Conservation (phyloP, 2,888 invertebrate genomes). For the Coleophora flavipennella region DNA sequence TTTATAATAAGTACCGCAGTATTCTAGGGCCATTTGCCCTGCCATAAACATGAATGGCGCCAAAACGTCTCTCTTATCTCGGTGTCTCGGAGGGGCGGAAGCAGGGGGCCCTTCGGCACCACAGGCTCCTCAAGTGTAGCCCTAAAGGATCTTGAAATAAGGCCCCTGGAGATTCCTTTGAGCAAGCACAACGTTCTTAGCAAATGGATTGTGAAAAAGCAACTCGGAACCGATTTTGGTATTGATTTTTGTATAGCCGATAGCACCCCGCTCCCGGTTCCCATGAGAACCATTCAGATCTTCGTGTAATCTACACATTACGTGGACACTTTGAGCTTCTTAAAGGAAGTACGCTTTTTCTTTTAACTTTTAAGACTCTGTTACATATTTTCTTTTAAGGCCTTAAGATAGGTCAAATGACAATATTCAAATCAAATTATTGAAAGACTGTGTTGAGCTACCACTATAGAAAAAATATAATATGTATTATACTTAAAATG, state of each 20-base stretch:
- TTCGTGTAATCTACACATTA: slow-evolving; percentile 24
- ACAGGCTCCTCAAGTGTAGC: slow-evolving; percentile 62
- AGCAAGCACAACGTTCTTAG: slow-evolving; percentile 59
- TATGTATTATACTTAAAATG: no score
- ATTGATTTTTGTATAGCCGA: slow-evolving; percentile 66
- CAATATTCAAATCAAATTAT: no score
- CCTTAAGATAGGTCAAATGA: no score
- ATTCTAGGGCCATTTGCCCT: slow-evolving; percentile 66
- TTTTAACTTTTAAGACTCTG: no score
- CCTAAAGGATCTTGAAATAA: slow-evolving; percentile 68
- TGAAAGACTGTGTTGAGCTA: no score
- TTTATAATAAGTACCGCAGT: slow-evolving; percentile 67
- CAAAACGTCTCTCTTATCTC: slow-evolving; percentile 72
- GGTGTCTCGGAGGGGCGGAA: slow-evolving; percentile 66
- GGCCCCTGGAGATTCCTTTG: slow-evolving; percentile 56
- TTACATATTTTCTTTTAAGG: no score
- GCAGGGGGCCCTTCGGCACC: slow-evolving; percentile 59
- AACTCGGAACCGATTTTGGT: slow-evolving; percentile 58
- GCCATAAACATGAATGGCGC: slow-evolving; percentile 71
- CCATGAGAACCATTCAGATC: slow-evolving; percentile 29
- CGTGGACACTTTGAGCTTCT: slow-evolving; percentile 1
- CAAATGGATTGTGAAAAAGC: slow-evolving; percentile 68
- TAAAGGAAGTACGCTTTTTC: slow-evolving; percentile 2
- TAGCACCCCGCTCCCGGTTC: slow-evolving; percentile 26
- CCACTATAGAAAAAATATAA: no score